Percentiles rank a stretch among this genome's conserved stretches.
Conservation (phyloP, 2,888 invertebrate genomes). For the Prosopocoilus inquinatus region DNA sequence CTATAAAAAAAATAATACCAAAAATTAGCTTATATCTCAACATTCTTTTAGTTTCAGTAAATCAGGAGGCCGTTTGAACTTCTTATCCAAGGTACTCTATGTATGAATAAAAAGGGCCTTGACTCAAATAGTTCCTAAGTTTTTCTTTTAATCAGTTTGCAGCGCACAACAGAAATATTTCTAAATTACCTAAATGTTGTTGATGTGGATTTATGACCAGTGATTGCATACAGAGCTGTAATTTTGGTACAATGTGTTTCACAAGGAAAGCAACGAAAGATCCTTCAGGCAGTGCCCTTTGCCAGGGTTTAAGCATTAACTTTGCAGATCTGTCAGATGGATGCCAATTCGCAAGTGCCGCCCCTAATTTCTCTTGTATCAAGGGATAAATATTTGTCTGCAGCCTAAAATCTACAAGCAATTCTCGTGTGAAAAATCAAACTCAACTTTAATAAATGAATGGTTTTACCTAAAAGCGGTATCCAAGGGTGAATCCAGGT, state of each 20-base stretch:
- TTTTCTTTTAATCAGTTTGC: too few species aligned
- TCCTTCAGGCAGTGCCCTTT: slow-evolving; percentile 58
- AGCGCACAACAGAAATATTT: too few species aligned
- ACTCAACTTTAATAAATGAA: background rate
- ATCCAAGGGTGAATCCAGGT: slow-evolving; percentile 98
- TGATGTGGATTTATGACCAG: slow-evolving; percentile 71
- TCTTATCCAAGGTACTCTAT: too few species aligned
- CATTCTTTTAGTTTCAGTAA: too few species aligned
- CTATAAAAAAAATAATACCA: slow-evolving; percentile 49
- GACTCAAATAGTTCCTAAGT: too few species aligned
- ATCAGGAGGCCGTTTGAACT: too few species aligned
- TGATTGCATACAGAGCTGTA: slow-evolving; percentile 67
- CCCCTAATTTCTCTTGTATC: slow-evolving; percentile 87
- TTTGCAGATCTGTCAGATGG: slow-evolving; percentile 92
- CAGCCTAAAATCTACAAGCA: slow-evolving; percentile 40
- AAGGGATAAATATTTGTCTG: slow-evolving; percentile 48
- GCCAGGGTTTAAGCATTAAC: slow-evolving; percentile 90
- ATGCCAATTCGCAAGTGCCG: slow-evolving; percentile 91
- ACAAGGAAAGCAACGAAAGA: slow-evolving; percentile 79
- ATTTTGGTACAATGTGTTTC: slow-evolving; percentile 86
- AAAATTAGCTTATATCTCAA: too few species aligned
- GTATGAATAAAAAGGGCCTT: too few species aligned
- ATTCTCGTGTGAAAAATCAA: background rate
- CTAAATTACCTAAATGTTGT: slow-evolving; percentile 61
- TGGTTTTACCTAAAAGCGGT: slow-evolving; percentile 66